phyloP scores from a whole-genome alignment of 2,888 invertebrate species.

The Microdon myrmicae region DNA sequence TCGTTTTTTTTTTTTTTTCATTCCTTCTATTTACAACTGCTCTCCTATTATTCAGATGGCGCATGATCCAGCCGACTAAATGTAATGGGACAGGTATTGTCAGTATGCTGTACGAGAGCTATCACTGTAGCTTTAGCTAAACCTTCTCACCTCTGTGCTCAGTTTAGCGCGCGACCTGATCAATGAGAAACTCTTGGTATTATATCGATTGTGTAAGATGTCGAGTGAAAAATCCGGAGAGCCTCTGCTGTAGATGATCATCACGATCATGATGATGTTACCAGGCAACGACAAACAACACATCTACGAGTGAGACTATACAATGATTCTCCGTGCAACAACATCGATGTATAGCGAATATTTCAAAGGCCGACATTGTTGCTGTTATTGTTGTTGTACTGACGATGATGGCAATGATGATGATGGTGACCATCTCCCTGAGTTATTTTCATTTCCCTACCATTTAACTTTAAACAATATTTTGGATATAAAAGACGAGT shows the following conservation, averaged over 20 bases:
- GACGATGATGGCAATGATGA: slow-evolving; percentile 21
- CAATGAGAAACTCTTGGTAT: slow-evolving; percentile 53
- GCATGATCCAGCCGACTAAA: slow-evolving; percentile 9
- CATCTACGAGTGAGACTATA: neutral
- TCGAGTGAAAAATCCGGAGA: slow-evolving; percentile 52
- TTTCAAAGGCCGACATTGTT: too few relatives aligned
- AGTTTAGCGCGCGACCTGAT: slow-evolving; percentile 33
- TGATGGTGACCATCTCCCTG: slow-evolving; percentile 50
- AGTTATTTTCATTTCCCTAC: slow-evolving; percentile 52
- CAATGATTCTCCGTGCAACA: neutral
- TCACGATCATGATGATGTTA: slow-evolving; percentile 17
- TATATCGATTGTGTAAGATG: slow-evolving; percentile 52
- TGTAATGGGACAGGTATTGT: slow-evolving; percentile 33
- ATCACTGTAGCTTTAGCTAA: slow-evolving; percentile 22
- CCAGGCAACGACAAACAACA: slow-evolving; percentile 2
- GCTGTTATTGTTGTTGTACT: too few relatives aligned
- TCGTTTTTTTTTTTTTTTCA: slow-evolving; percentile 19
- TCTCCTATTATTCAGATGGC: neutral
- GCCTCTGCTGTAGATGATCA: slow-evolving; percentile 33
- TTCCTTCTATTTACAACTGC: slow-evolving; percentile 22
- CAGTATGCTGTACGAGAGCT: slow-evolving; percentile 23
- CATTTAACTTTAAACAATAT: slow-evolving; percentile 47
- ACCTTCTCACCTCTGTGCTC: slow-evolving; percentile 41
- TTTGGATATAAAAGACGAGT: slow-evolving; percentile 57
- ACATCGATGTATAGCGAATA: too few relatives aligned